Evolutionary conservation across 2,113 vertebrate genomes (phyloP).

Genomic region (Emberiza fucata): DNA sequence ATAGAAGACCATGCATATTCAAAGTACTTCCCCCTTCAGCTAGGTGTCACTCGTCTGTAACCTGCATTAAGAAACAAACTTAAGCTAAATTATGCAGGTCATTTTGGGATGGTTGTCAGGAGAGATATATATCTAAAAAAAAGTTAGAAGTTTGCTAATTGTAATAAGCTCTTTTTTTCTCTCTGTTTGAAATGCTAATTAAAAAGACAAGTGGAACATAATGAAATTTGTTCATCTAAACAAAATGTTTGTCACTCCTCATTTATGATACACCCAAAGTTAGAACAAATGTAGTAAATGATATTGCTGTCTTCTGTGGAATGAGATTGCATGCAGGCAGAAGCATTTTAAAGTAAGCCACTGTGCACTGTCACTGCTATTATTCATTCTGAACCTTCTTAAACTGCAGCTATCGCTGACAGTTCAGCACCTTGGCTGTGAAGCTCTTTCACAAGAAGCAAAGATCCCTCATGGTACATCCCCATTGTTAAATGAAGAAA

Average conservation of each 20-base stretch:
- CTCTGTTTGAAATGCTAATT: neutral
- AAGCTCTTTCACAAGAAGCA: neutral
- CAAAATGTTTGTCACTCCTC: neutral
- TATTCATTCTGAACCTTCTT: neutral
- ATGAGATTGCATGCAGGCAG: neutral
- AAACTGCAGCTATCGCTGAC: neutral
- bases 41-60: constrained; percentile 22
- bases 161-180: neutral
- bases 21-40: neutral
- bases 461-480: neutral
- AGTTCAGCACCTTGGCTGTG: neutral
- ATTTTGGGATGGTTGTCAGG: neutral
- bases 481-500: neutral
- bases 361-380: neutral
- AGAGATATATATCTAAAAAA: neutral
- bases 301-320: neutral
- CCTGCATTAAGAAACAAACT: neutral
- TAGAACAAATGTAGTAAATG: neutral
- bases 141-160: neutral
- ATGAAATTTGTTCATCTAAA: neutral
- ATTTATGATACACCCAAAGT: neutral
- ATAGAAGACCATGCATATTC: neutral
- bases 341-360: neutral
- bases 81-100: neutral
- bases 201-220: neutral